Conservation (phyloP, 2,113 vertebrate genomes). For the Neogobius melanostomus region DNA sequence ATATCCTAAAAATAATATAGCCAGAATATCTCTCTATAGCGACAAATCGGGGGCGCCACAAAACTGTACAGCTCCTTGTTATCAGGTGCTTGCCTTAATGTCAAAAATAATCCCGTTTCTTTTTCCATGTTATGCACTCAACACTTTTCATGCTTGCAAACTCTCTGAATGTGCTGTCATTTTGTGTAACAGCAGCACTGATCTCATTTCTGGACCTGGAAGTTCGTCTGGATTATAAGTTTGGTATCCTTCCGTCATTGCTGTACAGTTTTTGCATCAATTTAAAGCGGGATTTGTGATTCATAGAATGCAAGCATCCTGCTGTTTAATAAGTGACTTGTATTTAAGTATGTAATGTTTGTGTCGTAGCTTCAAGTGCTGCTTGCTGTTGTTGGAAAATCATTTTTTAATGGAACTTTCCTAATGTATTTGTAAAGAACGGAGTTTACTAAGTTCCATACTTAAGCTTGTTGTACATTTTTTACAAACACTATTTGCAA, state of each 20-base stretch:
- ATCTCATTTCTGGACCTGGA: constrained; percentile 9
- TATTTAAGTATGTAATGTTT: constrained; percentile 45
- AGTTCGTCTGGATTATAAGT: constrained; percentile 6
- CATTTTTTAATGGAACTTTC: constrained; percentile 65
- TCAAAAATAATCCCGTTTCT: constrained; percentile 5
- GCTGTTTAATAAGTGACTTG: constrained; percentile 21
- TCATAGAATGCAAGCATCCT: constrained; percentile 59
- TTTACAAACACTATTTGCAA: constrained; percentile 79
- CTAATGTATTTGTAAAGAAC: constrained; percentile 62
- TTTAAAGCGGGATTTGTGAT: constrained; percentile 25
- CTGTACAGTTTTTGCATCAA: constrained; percentile 35
- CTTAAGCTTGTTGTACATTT: constrained; percentile 74
- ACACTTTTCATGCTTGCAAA: constrained; percentile 47
- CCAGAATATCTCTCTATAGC: constrained; percentile 14
- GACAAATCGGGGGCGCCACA: constrained; percentile 25
- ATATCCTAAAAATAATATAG: not conserved
- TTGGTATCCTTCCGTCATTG: constrained; percentile 14
- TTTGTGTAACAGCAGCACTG: constrained; percentile 34
- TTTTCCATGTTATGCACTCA: constrained; percentile 32
- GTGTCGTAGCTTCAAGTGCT: constrained; percentile 71
- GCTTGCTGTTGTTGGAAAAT: constrained; percentile 53
- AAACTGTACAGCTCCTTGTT: constrained; percentile 57
- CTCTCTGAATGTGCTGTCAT: constrained; percentile 32
- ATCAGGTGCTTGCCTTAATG: constrained; percentile 63
- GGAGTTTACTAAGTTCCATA: constrained; percentile 67